These are phyloP conservation scores for Deroptyus accipitrinus DNA, from an alignment of 2,113 vertebrate species.

Conservation along the genomic window DNA sequence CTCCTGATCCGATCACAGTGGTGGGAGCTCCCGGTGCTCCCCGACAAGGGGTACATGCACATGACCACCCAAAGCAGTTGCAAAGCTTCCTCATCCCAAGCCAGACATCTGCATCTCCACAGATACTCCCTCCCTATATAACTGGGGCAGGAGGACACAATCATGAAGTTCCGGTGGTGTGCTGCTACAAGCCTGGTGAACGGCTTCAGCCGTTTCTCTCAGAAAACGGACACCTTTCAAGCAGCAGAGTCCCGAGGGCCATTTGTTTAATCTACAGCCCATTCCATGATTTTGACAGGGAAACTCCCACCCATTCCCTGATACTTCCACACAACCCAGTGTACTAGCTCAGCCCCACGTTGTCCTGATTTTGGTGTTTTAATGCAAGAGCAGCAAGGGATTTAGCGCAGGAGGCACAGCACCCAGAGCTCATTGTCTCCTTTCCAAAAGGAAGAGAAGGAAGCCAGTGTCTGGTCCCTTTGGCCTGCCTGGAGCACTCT, in stretches of 20 bases:
- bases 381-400: not conserved
- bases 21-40: not conserved
- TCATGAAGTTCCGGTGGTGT: not conserved
- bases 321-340: accelerated
- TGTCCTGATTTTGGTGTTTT: not conserved
- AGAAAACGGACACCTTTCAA: not conserved
- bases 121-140: not conserved
- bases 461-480: not conserved
- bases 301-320: not conserved
- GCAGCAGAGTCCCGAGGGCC: not conserved
- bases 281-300: not conserved
- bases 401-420: accelerated
- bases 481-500: not conserved
- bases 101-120: not conserved
- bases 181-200: not conserved
- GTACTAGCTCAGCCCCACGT: accelerated
- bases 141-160: not conserved
- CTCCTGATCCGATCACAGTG: not conserved
- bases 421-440: not conserved
- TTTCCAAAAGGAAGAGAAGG: not conserved
- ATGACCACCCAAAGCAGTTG: not conserved
- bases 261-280: not conserved
- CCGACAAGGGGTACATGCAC: not conserved
- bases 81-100: not conserved
- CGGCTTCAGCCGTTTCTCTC: not conserved